These are phyloP conservation scores for Enteromius anoplus DNA, from an alignment of 2,797 vertebrate genomes.

Conservation along the genomic window DNA sequence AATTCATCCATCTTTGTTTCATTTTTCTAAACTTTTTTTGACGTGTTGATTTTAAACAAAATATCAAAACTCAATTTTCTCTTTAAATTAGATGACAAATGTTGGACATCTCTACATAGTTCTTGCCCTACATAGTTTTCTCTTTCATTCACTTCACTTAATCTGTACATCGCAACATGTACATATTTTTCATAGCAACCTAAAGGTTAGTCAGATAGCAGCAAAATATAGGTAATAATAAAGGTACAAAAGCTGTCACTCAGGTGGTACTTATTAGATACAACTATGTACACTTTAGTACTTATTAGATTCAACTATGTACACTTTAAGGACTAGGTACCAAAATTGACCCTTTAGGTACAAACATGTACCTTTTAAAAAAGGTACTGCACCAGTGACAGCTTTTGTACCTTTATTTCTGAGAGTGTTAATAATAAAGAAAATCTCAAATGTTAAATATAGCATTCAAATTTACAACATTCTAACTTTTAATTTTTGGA, in stretches of 20 bases:
- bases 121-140: background rate
- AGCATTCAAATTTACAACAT: background rate
- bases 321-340: no score
- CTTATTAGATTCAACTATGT: no score
- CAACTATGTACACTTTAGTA: no score
- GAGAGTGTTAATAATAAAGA: background rate
- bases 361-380: no score
- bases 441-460: background rate
- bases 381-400: no score
- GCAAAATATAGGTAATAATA: background rate
- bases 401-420: no score
- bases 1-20: background rate
- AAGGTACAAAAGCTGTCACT: no score
- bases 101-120: background rate
- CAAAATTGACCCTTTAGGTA: no score
- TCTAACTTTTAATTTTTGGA: no score
- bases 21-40: background rate
- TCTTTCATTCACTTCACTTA: background rate
- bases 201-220: background rate
- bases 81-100: no score
- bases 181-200: background rate
- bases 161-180: no score
- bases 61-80: background rate
- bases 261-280: no score
- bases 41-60: background rate